These are phyloP conservation scores for Gastracanthus pulcherrimus DNA, from an alignment of 2,888 invertebrate species.

Conservation along the genomic window DNA sequence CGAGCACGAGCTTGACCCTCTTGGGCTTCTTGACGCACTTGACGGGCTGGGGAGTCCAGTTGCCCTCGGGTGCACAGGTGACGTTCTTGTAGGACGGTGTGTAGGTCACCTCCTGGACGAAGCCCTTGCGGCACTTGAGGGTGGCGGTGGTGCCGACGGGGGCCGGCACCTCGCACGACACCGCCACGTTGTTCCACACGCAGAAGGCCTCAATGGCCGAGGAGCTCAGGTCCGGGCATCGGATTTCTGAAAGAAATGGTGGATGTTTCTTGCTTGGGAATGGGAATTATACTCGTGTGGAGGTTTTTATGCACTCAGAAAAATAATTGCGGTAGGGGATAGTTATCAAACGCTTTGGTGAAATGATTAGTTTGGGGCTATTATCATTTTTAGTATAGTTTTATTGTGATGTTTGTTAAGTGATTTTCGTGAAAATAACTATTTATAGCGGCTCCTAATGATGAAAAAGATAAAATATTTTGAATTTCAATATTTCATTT, in stretches of 20 bases:
- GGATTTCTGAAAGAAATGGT: constrained; percentile 65
- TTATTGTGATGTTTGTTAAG: no score
- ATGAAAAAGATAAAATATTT: no score
- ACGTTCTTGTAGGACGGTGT: constrained; percentile 58
- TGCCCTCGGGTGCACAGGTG: constrained; percentile 67
- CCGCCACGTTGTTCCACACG: constrained; percentile 58
- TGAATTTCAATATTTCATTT: no score
- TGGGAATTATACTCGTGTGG: no score
- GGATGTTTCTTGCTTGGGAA: no score
- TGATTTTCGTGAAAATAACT: no score
- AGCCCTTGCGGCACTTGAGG: constrained; percentile 67
- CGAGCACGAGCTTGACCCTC: constrained; percentile 44
- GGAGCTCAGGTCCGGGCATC: constrained; percentile 65
- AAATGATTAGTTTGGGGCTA: background rate
- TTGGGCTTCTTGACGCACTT: constrained; percentile 62
- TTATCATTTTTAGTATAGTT: no score
- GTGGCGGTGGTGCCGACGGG: constrained; percentile 64
- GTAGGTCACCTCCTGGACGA: constrained; percentile 62
- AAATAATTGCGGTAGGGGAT: no score
- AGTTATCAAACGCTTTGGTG: background rate
- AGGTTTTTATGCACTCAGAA: no score
- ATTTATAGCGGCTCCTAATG: no score
- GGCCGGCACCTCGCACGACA: constrained; percentile 65
- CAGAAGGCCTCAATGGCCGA: constrained; percentile 66
- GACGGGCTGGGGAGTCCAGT: constrained; percentile 72